These are phyloP conservation scores for Hyperoplus lanceolatus DNA, from an alignment of 2,797 vertebrate genomes.

Conservation along the genomic window DNA sequence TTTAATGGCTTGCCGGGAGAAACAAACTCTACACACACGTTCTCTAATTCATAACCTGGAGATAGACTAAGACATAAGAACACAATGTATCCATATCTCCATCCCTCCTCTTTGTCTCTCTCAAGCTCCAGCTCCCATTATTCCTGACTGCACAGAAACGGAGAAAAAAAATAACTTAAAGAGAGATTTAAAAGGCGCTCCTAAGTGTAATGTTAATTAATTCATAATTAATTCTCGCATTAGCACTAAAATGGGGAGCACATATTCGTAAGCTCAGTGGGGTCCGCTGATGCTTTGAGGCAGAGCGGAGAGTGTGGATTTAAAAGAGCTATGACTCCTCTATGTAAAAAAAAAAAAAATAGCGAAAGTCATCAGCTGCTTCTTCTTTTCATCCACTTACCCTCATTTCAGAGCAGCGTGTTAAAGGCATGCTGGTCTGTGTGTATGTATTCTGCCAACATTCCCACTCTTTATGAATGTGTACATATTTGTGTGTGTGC, in stretches of 20 bases:
- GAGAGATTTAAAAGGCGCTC: constrained; percentile 63
- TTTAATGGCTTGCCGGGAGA: constrained; percentile 83
- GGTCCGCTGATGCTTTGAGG: constrained; percentile 73
- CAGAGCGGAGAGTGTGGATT: constrained; percentile 59
- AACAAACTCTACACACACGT: constrained; percentile 80
- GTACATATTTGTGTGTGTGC: constrained; percentile 32
- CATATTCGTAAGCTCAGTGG: constrained; percentile 74
- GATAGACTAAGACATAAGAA: constrained; percentile 69
- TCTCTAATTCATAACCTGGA: constrained; percentile 84
- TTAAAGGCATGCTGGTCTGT: constrained; percentile 15
- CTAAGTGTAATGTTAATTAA: constrained; percentile 81
- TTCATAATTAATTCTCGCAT: constrained; percentile 83
- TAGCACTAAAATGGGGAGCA: constrained; percentile 73
- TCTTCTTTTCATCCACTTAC: constrained; percentile 48
- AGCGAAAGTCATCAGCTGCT: constrained; percentile 58
- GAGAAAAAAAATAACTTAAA: constrained; percentile 1
- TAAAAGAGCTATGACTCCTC: constrained; percentile 66
- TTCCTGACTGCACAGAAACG: constrained; percentile 66
- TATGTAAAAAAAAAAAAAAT: constrained; percentile 56
- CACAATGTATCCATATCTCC: constrained; percentile 64
- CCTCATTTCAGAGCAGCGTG: constrained; percentile 41
- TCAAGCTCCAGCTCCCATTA: constrained; percentile 30
- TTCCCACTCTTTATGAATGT: constrained; percentile 26
- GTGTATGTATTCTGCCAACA: constrained; percentile 7
- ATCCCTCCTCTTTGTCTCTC: constrained; percentile 72